phyloP scores from a whole-genome alignment of 2,888 invertebrate species.

The Temnothorax ravouxi region DNA sequence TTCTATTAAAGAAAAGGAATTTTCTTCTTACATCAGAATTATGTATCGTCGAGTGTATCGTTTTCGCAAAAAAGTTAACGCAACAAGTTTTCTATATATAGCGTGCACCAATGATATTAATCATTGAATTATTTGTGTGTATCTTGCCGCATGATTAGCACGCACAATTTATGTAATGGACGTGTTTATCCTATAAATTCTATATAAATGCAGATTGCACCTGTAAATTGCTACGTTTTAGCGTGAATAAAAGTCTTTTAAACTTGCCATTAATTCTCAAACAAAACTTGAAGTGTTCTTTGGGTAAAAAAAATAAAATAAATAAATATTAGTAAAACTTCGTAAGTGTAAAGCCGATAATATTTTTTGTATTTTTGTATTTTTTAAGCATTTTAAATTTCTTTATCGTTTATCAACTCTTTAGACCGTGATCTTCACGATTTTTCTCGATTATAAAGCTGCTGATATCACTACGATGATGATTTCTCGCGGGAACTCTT shows the following conservation, averaged over 20 bases:
- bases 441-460: slow-evolving; percentile 56
- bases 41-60: neutral
- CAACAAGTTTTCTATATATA: slow-evolving; percentile 10
- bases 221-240: slow-evolving; percentile 1
- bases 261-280: neutral
- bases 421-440: slow-evolving; percentile 73
- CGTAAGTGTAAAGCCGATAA: neutral
- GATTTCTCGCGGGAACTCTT: slow-evolving; percentile 61
- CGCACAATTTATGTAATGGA: slow-evolving; percentile 26
- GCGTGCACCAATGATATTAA: slow-evolving; percentile 27
- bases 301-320: no score
- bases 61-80: neutral
- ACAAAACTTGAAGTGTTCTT: neutral
- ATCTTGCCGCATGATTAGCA: slow-evolving; percentile 9
- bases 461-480: slow-evolving; percentile 56
- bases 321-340: neutral
- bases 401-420: slow-evolving; percentile 45
- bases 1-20: neutral
- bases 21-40: no score
- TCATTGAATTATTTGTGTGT: neutral
- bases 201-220: neutral
- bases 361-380: neutral
- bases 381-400: neutral
- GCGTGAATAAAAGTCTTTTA: neutral
- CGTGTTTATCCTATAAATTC: slow-evolving; percentile 16